Conservation (phyloP, 2,888 invertebrate genomes). For the Cheilosia scutellata region DNA sequence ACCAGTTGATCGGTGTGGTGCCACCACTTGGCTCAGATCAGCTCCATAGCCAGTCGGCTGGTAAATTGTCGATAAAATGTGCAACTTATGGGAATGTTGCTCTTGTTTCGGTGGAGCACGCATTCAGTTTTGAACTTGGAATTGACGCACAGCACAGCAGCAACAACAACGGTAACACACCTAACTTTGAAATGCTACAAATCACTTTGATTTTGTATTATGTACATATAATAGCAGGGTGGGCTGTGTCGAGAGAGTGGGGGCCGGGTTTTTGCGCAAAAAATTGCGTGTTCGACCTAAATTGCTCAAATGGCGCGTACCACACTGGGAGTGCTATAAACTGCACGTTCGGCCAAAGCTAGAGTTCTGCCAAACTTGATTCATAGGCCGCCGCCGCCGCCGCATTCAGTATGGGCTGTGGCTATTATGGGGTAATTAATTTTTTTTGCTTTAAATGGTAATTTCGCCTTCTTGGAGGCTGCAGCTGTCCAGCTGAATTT, state of each 20-base stretch:
- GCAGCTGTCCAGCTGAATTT: not conserved
- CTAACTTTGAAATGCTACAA: constrained; percentile 56
- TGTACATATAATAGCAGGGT: not conserved
- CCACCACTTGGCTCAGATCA: constrained; percentile 1
- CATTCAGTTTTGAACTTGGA: constrained; percentile 63
- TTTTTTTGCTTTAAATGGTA: constrained; percentile 10
- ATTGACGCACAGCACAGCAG: constrained; percentile 9
- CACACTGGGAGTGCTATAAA: constrained; percentile 40
- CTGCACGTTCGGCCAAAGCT: not conserved
- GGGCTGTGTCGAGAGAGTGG: not conserved
- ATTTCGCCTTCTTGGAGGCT: not conserved
- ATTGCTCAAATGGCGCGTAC: constrained; percentile 52
- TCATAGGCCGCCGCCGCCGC: constrained; percentile 15
- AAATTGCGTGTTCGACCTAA: constrained; percentile 59
- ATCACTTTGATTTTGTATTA: constrained; percentile 10
- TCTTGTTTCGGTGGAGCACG: constrained; percentile 55
- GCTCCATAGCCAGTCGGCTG: not conserved
- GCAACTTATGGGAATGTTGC: constrained; percentile 54
- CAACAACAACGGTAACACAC: constrained; percentile 40
- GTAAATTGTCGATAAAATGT: constrained; percentile 20
- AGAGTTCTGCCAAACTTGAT: constrained; percentile 24
- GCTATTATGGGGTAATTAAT: constrained; percentile 57
- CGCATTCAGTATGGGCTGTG: not conserved
- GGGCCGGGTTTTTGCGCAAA: constrained; percentile 4
- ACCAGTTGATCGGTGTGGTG: constrained; percentile 40